Conservation (phyloP, 2,113 vertebrate genomes). For the Callospermophilus lateralis region DNA sequence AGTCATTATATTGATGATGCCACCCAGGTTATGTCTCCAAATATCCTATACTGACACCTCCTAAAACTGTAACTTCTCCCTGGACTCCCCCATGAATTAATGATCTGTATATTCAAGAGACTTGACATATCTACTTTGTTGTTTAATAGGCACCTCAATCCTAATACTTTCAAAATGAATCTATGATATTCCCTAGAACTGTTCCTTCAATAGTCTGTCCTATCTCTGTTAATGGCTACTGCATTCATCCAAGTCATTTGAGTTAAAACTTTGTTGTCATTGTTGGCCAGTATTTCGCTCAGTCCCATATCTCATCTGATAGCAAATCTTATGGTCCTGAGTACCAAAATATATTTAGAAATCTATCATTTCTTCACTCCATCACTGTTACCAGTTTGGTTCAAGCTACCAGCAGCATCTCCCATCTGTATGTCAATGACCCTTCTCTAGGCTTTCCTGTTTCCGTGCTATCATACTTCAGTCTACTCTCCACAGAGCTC, state of each 20-base stretch:
- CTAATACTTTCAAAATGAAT: background rate
- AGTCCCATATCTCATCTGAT: background rate
- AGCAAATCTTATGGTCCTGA: background rate
- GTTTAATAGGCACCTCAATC: background rate
- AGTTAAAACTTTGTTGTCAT: background rate
- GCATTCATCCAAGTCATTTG: background rate
- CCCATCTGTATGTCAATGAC: background rate
- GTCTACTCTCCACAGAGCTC: background rate
- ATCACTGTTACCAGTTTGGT: background rate
- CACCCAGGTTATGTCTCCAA: background rate
- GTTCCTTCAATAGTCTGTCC: accelerated
- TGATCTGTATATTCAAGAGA: background rate
- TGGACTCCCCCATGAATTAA: background rate
- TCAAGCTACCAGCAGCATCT: background rate
- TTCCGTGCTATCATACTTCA: background rate
- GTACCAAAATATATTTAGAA: background rate
- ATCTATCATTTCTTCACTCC: background rate
- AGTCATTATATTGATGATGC: background rate
- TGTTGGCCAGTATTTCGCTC: background rate
- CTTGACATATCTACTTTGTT: background rate
- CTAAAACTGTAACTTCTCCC: slow-evolving; percentile 3
- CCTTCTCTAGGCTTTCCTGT: background rate
- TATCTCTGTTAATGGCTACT: background rate
- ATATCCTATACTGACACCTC: background rate
- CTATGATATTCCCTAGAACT: background rate